A percentile compares a stretch with the other conserved stretches of the same genome.
Conservation (phyloP, 1,140 invertebrate genomes). For the Drosophila funebris region DNA sequence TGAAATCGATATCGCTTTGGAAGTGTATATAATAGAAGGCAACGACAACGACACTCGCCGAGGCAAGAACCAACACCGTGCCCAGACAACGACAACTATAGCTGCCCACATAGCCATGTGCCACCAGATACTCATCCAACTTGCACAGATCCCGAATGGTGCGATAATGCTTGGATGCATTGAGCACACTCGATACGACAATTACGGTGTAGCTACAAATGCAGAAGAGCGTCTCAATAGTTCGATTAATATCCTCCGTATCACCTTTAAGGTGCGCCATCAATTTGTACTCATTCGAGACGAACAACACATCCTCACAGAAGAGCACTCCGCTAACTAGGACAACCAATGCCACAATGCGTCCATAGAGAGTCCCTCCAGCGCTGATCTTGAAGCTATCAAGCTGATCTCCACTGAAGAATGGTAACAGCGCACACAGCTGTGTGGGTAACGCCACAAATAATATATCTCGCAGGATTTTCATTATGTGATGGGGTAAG, state of each 20-base stretch:
- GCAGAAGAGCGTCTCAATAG: slow-evolving; percentile 69
- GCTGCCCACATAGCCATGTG: slow-evolving; percentile 31
- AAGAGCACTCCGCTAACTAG: slow-evolving; percentile 27
- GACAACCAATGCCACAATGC: slow-evolving; percentile 22
- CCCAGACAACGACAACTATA: slow-evolving; percentile 53
- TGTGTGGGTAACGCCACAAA: slow-evolving; percentile 38
- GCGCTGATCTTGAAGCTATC: slow-evolving; percentile 30
- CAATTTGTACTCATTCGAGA: slow-evolving; percentile 48
- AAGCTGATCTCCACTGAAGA: slow-evolving; percentile 38
- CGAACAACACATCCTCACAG: slow-evolving; percentile 55
- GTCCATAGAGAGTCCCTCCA: slow-evolving; percentile 46
- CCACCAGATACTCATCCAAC: slow-evolving; percentile 55
- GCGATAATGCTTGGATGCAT: slow-evolving; percentile 51
- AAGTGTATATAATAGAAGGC: slow-evolving; percentile 67
- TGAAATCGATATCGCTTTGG: slow-evolving; percentile 29
- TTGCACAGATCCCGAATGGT: slow-evolving; percentile 49
- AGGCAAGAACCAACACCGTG: slow-evolving; percentile 17
- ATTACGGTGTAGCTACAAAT: slow-evolving; percentile 67
- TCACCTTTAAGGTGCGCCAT: slow-evolving; percentile 57
- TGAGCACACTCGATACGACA: slow-evolving; percentile 47
- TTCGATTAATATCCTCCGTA: slow-evolving; percentile 66
- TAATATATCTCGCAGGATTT: slow-evolving; percentile 46
- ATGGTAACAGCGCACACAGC: slow-evolving; percentile 47
- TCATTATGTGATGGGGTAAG: slow-evolving; percentile 30
- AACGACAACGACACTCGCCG: slow-evolving; percentile 43